Conservation (phyloP, 1,140 invertebrate species). For the Bilobella aurantiaca region DNA sequence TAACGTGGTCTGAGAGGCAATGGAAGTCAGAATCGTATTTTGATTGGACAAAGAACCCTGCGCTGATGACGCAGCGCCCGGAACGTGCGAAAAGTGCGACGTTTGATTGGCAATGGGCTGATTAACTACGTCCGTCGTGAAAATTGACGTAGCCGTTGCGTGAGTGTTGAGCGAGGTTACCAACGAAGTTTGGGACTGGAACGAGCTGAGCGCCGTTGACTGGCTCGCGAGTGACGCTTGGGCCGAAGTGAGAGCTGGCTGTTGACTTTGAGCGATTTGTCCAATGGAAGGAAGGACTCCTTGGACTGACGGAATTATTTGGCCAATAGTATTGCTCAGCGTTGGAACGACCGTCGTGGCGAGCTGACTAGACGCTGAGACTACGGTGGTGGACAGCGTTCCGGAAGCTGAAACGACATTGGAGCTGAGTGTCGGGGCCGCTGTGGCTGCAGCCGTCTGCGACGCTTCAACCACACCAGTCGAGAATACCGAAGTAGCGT, state of each 20-base stretch:
- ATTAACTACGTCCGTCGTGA: background rate
- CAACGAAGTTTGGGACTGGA: background rate
- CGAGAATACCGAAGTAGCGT: background rate
- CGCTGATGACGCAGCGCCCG: background rate
- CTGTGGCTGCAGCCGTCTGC: background rate
- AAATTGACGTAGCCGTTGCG: background rate
- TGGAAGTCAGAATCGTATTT: background rate
- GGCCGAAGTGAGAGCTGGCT: background rate
- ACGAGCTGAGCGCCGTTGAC: background rate
- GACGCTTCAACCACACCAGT: background rate
- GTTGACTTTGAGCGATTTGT: background rate
- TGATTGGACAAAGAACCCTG: slow-evolving; percentile 1
- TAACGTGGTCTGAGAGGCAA: background rate
- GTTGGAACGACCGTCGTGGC: slow-evolving; percentile 2
- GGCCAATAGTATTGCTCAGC: background rate
- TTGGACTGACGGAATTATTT: background rate
- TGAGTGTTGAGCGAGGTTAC: background rate
- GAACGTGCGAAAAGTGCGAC: background rate
- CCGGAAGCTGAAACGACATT: background rate
- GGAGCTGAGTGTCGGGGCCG: background rate
- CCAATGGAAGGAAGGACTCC: slow-evolving; percentile 2
- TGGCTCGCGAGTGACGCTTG: slow-evolving; percentile 5
- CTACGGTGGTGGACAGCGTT: slow-evolving; percentile 2
- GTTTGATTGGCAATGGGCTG: slow-evolving; percentile 2
- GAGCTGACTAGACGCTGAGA: background rate